Base-by-base conservation (phyloP, 2,113 vertebrate species). In the Macquaria ambigua region DNA sequence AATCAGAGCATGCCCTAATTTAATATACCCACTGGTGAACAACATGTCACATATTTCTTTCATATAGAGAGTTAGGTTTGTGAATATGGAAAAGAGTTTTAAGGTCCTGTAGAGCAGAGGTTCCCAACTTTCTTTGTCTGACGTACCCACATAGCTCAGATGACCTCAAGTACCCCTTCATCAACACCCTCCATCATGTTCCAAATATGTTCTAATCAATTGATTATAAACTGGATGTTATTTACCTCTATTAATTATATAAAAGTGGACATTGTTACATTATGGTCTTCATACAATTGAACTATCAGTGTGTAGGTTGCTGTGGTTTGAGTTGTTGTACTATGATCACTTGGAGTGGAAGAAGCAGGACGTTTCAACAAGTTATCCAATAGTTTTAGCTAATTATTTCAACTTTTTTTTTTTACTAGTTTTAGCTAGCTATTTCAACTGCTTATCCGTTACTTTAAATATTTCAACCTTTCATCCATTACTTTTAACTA, bases 1-100 rank as follows among this genome's bases (percentile, higher is more conserved):
- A 64, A 61, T 41, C 50, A 69, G 21, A 90, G 20, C n/a, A 14
- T 41, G 53, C n/a, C 43, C 52, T 46, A 21, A 53, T 81, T 72
- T 59, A 74, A 70, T 10, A 41, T 5, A 53, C 3, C 18, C 12
- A 56, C 34, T 21, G 28, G 23, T 28, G 2, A 20, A 46, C 52
- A 18, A 3, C 11, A 41, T 53, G 16, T 50, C 10, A 37, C 61
- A 39, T 12, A 34, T 61, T 39, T 55, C 55, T 16, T 62, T 62
- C 23, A 70, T n/a, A 56, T 16, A 64, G 28, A 59, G 7, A n/a
- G 46, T 39, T n/a, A n/a, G 18, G 1, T 53, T 4, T 77, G 46
- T 53, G 48, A 55, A 66, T 21, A 41, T 2, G n/a, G 37, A 28
- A 8, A 59, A 59, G 23, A 8, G 41, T 67, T 14, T 52, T 64